Conservation (phyloP, 2,113 vertebrate species). For the Psilopsiagon aymara region DNA sequence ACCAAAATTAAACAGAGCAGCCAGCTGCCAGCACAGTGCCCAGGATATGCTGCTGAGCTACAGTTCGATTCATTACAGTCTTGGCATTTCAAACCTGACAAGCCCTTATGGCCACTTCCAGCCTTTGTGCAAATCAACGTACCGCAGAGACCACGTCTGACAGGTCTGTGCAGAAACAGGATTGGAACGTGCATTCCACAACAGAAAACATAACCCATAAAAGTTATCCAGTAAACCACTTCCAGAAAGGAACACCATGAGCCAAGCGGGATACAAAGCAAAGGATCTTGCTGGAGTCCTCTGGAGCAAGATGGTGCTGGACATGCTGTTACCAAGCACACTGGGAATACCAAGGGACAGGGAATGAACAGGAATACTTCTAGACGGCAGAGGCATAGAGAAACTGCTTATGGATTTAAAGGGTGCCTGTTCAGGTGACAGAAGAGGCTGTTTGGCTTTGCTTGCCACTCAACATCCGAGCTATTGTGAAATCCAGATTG, state of each 20-base stretch:
- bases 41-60: background rate
- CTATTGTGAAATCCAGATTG: constrained; percentile 6
- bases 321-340: accelerated
- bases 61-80: background rate
- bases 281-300: background rate
- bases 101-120: background rate
- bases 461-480: background rate
- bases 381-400: background rate
- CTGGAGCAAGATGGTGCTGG: background rate
- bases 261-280: background rate
- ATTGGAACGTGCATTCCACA: background rate
- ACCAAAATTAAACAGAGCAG: background rate
- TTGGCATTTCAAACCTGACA: background rate
- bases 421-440: constrained; percentile 4
- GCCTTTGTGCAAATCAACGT: background rate
- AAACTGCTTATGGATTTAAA: background rate
- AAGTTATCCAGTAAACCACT: background rate
- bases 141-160: accelerated
- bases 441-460: background rate
- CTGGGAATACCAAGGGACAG: accelerated
- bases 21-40: background rate
- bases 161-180: background rate
- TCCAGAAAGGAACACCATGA: background rate
- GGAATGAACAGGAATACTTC: background rate
- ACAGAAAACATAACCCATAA: background rate